A percentile compares a stretch with the other conserved stretches of the same genome.
phyloP scores from a whole-genome alignment of 2,888 invertebrate species.

The Dicycla oo region DNA sequence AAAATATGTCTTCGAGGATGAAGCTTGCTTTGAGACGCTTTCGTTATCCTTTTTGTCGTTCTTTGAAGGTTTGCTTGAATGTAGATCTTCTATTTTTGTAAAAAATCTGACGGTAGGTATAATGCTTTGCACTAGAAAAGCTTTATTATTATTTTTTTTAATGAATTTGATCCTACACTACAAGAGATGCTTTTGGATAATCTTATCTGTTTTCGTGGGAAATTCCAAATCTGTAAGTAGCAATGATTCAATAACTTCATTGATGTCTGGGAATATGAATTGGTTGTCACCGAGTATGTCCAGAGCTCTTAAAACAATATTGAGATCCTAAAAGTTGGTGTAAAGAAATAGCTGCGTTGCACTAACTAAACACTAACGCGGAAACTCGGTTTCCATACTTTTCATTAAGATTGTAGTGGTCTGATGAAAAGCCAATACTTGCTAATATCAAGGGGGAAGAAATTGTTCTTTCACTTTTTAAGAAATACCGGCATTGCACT shows the following conservation, averaged over 20 bases:
- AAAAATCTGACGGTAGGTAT: neutral
- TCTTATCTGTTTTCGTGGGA: neutral
- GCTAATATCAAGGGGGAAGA: neutral
- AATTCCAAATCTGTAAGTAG: no score
- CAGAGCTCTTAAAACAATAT: neutral
- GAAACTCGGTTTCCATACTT: neutral
- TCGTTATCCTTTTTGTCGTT: slow-evolving; percentile 5
- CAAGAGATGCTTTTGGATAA: neutral
- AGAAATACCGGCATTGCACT: no score
- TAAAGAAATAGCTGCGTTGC: neutral
- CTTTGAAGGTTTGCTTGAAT: neutral
- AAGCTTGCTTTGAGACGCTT: slow-evolving; percentile 6
- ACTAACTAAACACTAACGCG: no score
- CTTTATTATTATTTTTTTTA: neutral
- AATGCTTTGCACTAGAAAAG: neutral
- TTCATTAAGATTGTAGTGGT: slow-evolving; percentile 20
- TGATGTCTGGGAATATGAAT: no score
- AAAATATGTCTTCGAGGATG: slow-evolving; percentile 45
- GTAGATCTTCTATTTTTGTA: slow-evolving; percentile 9
- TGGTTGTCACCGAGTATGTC: neutral
- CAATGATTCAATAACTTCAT: neutral
- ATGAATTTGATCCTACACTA: neutral
- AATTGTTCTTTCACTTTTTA: slow-evolving; percentile 9
- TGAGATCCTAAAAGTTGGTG: neutral
- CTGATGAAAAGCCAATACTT: slow-evolving; percentile 15